Evolutionary conservation across 2,888 invertebrate species (phyloP), one percentile per base, ranked within the genome.

Genomic region (Zygogramma bicolorata): DNA sequence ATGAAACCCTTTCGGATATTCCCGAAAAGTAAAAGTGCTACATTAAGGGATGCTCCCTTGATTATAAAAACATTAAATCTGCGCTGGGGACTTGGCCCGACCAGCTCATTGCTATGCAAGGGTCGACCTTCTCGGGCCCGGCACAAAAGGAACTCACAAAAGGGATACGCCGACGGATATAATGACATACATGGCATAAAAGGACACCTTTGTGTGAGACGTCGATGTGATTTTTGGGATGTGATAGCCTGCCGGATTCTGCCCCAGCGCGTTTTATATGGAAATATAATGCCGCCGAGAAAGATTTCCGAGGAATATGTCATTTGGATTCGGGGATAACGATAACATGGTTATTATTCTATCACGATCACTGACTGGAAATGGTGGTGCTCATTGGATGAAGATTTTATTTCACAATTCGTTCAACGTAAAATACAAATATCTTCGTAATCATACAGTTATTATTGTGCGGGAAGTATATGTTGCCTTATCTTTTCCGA

Each of bases 1-100:
- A 79, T 77, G 80, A 79, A 84, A 83, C 84, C 85, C 85, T 85
- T 72, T 75, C 60, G 71, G 80, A 80, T 79, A 79, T 74, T 79
- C 83, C 80, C 83, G 81, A 79, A 85, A 83, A 84, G 84, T 84
- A 84, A 85, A 84, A 85, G 85, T 83, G 82, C 82, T 80, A 80
- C 81, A 81, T 81, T 82, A 82, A 81, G 79, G 79, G 76, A 70
- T 69, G 68, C 74, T 81, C n/a, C n/a, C 81, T 82, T 86, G 86
- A 87, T 87, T 87, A 86, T 87, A 87, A 87, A 87, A 87, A 87
- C 86, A 87, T 87, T 86, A 86, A 31, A 49, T 34, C 27, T 31
- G 62, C 15, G 58, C 38, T 53, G 68, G 65, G 69, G 71, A 70
- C 67, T 71, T 71, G 80, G 78, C 80, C 80, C 76, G 81, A 79